Conservation (phyloP, 1,140 invertebrate species). For the Phymastichus coffea region DNA sequence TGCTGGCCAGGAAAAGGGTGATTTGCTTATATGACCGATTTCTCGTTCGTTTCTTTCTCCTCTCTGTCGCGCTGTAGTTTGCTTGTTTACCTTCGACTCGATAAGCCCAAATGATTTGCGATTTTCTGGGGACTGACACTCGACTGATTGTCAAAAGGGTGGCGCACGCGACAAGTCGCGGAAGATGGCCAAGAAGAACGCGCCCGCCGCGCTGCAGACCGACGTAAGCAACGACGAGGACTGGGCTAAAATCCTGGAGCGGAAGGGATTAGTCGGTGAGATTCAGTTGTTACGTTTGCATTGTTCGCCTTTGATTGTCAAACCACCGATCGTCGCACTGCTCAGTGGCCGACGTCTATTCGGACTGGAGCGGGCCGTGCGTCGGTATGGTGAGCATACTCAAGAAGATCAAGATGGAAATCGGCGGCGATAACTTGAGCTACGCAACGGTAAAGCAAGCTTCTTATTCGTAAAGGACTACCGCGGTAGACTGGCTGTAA, state of each 20-base stretch:
- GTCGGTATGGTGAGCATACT: constrained; percentile 82
- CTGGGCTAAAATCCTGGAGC: constrained; percentile 77
- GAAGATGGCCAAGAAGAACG: constrained; percentile 69
- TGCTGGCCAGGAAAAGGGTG: constrained; percentile 45
- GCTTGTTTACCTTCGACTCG: too few species aligned
- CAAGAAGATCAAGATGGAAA: constrained; percentile 86
- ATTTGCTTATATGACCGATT: too few species aligned
- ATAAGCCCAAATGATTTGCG: too few species aligned
- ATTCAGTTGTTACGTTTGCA: constrained; percentile 12
- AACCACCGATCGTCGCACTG: neutral
- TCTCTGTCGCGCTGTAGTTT: too few species aligned
- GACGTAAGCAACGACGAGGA: constrained; percentile 86
- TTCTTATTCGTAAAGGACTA: too few species aligned
- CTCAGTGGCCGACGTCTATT: constrained; percentile 84
- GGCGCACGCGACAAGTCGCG: constrained; percentile 21
- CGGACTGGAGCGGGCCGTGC: constrained; percentile 92
- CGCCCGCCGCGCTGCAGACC: constrained; percentile 72
- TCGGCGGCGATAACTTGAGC: constrained; percentile 79
- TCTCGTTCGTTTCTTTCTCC: too few species aligned
- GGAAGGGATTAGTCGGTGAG: constrained; percentile 79
- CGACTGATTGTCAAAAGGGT: too few species aligned
- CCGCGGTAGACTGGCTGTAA: neutral
- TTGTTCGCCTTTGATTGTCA: constrained; percentile 7
- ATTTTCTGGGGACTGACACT: too few species aligned
- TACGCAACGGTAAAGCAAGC: constrained; percentile 72